A percentile compares a stretch with the other conserved stretches of the same genome.
phyloP scores from a whole-genome alignment of 37 sponge, comb jelly and placozoan genomes.

The Cliona cf. orientalis region DNA sequence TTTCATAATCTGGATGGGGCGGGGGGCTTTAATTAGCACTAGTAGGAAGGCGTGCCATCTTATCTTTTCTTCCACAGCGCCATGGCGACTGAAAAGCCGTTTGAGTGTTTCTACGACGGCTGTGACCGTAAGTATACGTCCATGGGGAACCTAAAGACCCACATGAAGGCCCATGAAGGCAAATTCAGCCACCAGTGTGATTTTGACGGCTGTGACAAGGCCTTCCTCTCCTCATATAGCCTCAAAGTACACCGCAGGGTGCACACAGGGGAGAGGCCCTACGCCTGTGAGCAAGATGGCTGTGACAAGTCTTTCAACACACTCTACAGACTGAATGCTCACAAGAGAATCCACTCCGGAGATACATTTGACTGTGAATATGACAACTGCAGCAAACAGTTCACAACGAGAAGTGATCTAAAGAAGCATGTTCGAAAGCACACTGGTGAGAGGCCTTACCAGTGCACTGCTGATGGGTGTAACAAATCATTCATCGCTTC shows the following conservation, averaged over 20 bases:
- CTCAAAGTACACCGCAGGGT: conserved; percentile 76
- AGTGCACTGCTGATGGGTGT: conserved; percentile 69
- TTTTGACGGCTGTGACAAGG: conserved; percentile 74
- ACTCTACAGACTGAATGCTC: conserved; percentile 82
- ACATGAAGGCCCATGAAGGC: conserved; percentile 82
- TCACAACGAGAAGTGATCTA: conserved; percentile 86
- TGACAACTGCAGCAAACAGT: conserved; percentile 75
- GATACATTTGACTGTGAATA: conserved; percentile 78
- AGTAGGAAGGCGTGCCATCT: too few relatives aligned
- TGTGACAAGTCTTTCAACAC: conserved; percentile 84
- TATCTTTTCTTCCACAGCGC: too few relatives aligned
- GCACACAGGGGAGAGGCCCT: conserved; percentile 90
- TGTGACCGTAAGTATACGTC: conserved; percentile 78
- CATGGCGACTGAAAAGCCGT: conserved; percentile 5
- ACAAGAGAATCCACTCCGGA: conserved; percentile 84
- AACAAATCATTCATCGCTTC: conserved; percentile 73
- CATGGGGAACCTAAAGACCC: conserved; percentile 73
- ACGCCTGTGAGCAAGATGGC: conserved; percentile 66
- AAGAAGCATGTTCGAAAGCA: conserved; percentile 83
- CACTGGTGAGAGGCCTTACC: conserved; percentile 82
- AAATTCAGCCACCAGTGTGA: conserved; percentile 74
- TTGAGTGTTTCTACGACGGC: conserved; percentile 80
- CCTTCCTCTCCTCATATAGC: conserved; percentile 84
- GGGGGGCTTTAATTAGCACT: too few relatives aligned
- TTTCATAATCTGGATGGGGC: too few relatives aligned